These are phyloP conservation scores for Pseudorhiza aurosa DNA, from an alignment of 30 jellyfish, hydroid and myxozoan species.

Conservation along the genomic window DNA sequence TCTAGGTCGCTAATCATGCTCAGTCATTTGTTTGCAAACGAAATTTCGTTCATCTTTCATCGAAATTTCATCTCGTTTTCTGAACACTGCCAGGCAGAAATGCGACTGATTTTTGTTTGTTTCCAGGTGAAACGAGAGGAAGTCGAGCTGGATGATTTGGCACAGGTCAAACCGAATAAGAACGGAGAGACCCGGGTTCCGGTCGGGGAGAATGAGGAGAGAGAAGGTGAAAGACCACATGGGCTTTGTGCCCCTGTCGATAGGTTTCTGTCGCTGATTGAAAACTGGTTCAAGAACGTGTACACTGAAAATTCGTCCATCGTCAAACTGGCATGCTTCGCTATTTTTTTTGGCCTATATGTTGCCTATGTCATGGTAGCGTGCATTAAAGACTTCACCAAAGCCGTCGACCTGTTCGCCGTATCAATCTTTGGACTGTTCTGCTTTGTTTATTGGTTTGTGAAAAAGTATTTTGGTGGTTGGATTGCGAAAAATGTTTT, in stretches of 20 bases:
- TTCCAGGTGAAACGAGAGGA: background rate
- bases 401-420: slow-evolving; percentile 78
- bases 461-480: slow-evolving; percentile 75
- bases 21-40: too few species aligned
- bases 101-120: too few species aligned
- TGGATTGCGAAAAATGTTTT: slow-evolving; percentile 38
- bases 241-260: slow-evolving; percentile 53
- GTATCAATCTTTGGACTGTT: slow-evolving; percentile 78
- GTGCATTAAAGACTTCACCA: slow-evolving; percentile 36
- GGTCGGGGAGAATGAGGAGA: slow-evolving; percentile 12
- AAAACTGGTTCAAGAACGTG: slow-evolving; percentile 23
- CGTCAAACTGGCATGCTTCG: slow-evolving; percentile 8
- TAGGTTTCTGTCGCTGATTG: slow-evolving; percentile 16
- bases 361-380: slow-evolving; percentile 78
- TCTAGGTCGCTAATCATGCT: too few species aligned
- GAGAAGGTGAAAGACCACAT: background rate
- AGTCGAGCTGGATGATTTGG: slow-evolving; percentile 17
- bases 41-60: too few species aligned
- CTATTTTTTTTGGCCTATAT: slow-evolving; percentile 41
- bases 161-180: background rate
- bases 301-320: slow-evolving; percentile 5
- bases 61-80: too few species aligned
- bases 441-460: slow-evolving; percentile 82
- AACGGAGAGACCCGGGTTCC: background rate
- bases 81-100: too few species aligned